phyloP scores from a whole-genome alignment of 2,113 vertebrate genomes.

The Rutilus rutilus region DNA sequence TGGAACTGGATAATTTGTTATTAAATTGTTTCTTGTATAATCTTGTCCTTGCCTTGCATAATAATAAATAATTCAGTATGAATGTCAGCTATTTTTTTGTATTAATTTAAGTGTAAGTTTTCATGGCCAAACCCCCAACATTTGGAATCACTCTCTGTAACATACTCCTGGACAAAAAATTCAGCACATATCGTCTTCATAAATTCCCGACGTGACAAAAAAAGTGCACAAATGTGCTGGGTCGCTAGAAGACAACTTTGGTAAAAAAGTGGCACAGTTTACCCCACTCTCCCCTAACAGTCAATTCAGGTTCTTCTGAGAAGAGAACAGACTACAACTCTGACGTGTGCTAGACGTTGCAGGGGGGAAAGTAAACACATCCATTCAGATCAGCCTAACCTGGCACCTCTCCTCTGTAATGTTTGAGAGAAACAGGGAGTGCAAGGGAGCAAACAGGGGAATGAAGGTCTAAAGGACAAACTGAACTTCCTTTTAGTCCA shows the following conservation, averaged over 20 bases:
- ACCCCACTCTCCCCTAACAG: neutral
- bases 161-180: too few relatives aligned
- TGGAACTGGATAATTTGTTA: too few relatives aligned
- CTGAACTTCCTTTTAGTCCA: slow-evolving; percentile 26
- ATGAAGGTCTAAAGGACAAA: slow-evolving; percentile 40
- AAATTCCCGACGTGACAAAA: neutral
- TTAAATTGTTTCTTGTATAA: too few relatives aligned
- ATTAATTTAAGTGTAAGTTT: too few relatives aligned
- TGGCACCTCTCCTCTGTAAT: slow-evolving; percentile 61
- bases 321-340: neutral
- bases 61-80: too few relatives aligned
- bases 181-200: too few relatives aligned
- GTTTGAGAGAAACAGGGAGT: neutral
- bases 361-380: slow-evolving; percentile 58
- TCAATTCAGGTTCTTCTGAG: neutral
- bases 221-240: neutral
- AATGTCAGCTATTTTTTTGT: too few relatives aligned
- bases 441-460: slow-evolving; percentile 42
- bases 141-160: too few relatives aligned
- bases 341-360: neutral
- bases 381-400: slow-evolving; percentile 70
- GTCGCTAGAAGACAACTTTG: neutral
- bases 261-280: neutral
- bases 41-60: too few relatives aligned
- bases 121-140: too few relatives aligned